phyloP scores from a whole-genome alignment of 2,113 vertebrate genomes.

The Oreochromis niloticus region DNA sequence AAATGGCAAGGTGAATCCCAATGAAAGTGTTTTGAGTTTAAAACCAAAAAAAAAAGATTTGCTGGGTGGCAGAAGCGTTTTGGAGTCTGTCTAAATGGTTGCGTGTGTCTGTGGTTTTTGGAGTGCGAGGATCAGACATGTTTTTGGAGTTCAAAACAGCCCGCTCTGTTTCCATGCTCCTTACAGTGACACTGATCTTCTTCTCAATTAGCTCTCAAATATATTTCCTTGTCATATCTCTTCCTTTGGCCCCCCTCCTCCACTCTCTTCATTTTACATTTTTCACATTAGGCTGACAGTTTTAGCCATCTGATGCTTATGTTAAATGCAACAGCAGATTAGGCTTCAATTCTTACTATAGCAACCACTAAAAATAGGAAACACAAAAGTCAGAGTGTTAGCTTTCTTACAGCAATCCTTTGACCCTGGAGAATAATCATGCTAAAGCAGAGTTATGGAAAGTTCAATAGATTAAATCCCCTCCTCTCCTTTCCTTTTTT shows the following conservation, averaged over 20 bases:
- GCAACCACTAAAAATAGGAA: conserved; percentile 4
- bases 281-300: neutral
- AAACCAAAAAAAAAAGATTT: neutral
- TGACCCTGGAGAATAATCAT: neutral
- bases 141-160: neutral
- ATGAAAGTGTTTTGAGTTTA: neutral
- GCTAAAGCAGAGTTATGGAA: neutral
- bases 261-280: neutral
- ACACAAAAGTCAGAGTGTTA: neutral
- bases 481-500: neutral
- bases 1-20: neutral
- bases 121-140: neutral
- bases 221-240: neutral
- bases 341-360: neutral
- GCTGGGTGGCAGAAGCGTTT: neutral
- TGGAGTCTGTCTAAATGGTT: neutral
- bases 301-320: conserved; percentile 2
- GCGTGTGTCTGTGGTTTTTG: neutral
- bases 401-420: neutral
- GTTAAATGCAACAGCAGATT: conserved; percentile 4
- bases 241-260: neutral
- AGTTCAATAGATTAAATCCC: neutral
- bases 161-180: neutral
- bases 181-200: neutral
- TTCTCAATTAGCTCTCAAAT: neutral